Base-by-base conservation (phyloP, 2,888 invertebrate genomes). In the Spialia ferax region DNA sequence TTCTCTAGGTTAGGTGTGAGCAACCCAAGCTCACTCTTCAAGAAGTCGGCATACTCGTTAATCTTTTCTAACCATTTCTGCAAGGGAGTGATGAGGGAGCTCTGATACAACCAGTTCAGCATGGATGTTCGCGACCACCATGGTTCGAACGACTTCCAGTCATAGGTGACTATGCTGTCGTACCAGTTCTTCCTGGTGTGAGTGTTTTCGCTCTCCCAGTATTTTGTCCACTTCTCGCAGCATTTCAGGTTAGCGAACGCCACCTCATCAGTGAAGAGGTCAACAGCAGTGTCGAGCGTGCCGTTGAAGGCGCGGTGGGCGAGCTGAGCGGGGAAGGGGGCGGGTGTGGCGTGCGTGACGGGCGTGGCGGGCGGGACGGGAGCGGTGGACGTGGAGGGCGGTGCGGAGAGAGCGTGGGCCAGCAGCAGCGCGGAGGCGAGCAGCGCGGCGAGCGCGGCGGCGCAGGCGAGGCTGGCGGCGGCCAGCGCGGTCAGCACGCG, bases 41-140 rank as follows among this genome's bases (percentile, higher is more conserved):
- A 67, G 69, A 75, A 66, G 7, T 83, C 84, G 7, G 84, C 79
- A 69, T 84, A 86, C 70, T 85, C 79, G 32, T 83, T 77, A 7
- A 89, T 72, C 65, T 80, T 79, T 68, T 87, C 89, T 69, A 92
- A 76, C 93, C 92, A 93, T 26, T 89, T 81, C 74, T 83, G 91
- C 85, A 89, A 71, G 3, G 91, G 91, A 64, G 83, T 79, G 11
- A 88, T 82, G 1, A 88, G 76, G 22, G 92, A 84, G 75, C 86
- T 86, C 72, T 84, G 87, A 74, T 89, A 89, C 72, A 89, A 71
- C 88, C 90, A 87, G 76, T 84, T 81, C 57, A 87, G 74, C 22
- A 84, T 79, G 8, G 88, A 81, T 4, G 83, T 82, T 64, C 75
- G 78, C 23, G 85, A 83, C 87, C 88, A 86, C 86, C 86, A 85